A percentile compares a stretch with the other conserved stretches of the same genome.
These are phyloP conservation scores for Glossophaga mutica DNA, from an alignment of 2,797 vertebrate species.

Conservation along the genomic window DNA sequence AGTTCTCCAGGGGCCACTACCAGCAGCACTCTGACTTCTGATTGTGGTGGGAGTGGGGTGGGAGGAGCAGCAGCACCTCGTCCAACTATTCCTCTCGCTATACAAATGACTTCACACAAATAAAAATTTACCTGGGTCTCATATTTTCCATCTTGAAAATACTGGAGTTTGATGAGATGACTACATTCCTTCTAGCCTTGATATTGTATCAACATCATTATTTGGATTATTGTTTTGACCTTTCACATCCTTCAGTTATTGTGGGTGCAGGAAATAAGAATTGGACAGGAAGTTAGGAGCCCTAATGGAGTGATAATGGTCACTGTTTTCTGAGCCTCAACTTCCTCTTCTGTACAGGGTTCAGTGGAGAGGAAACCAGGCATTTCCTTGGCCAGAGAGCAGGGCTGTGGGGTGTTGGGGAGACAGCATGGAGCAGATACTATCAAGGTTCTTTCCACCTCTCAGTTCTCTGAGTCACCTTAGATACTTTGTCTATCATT, in stretches of 20 bases:
- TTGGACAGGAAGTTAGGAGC: background rate
- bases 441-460: background rate
- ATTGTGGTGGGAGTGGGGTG: background rate
- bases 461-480: background rate
- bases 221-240: conserved; percentile 13
- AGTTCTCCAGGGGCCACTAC: background rate
- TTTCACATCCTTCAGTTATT: background rate
- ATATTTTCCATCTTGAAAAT: conserved; percentile 3
- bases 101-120: background rate
- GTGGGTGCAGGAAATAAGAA: background rate
- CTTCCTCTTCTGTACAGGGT: background rate
- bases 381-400: background rate
- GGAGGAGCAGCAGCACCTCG: fast-evolving
- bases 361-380: background rate
- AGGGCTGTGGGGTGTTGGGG: background rate
- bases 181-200: background rate
- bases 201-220: background rate
- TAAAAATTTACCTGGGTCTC: background rate
- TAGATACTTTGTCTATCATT: background rate
- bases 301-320: background rate
- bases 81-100: background rate
- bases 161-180: background rate
- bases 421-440: background rate
- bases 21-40: background rate
- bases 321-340: background rate